Conservation (phyloP, 2,797 vertebrate genomes). For the Huso huso region DNA sequence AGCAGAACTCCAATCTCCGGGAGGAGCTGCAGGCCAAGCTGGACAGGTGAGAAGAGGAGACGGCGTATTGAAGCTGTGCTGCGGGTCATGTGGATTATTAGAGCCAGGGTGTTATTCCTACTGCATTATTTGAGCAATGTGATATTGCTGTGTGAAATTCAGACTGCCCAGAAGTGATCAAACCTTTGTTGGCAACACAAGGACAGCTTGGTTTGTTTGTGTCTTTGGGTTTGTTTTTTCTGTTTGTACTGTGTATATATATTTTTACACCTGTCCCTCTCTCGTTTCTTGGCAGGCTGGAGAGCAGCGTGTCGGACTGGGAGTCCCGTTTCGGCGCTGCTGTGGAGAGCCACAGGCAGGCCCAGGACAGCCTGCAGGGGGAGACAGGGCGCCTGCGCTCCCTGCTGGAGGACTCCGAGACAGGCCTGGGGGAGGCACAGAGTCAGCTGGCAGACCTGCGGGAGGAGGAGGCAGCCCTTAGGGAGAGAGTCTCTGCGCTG, state of each 20-base stretch:
- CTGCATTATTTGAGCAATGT: no score
- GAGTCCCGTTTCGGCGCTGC: constrained; percentile 54
- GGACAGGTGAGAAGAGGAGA: constrained; percentile 42
- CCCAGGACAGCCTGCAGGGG: constrained; percentile 51
- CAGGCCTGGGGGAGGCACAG: constrained; percentile 44
- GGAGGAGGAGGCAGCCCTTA: constrained; percentile 56
- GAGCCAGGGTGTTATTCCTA: no score
- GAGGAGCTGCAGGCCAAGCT: constrained; percentile 65
- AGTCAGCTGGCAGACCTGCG: constrained; percentile 51
- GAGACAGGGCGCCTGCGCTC: constrained; percentile 54
- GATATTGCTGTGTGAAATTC: no score
- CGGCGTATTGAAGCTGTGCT: no score
- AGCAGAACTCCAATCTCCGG: constrained; percentile 52
- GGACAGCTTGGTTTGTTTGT: no score
- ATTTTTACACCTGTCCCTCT: background rate
- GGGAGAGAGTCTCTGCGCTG: constrained; percentile 53
- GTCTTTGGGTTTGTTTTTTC: no score
- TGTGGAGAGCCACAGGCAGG: constrained; percentile 50
- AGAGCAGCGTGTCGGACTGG: constrained; percentile 57
- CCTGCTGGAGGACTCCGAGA: constrained; percentile 44
- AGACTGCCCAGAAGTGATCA: no score
- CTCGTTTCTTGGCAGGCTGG: constrained; percentile 53
- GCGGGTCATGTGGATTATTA: no score
- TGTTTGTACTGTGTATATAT: no score
- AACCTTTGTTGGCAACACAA: no score